Base-by-base conservation (phyloP, 2,113 vertebrate genomes). In the Rhabdornis inornatus region DNA sequence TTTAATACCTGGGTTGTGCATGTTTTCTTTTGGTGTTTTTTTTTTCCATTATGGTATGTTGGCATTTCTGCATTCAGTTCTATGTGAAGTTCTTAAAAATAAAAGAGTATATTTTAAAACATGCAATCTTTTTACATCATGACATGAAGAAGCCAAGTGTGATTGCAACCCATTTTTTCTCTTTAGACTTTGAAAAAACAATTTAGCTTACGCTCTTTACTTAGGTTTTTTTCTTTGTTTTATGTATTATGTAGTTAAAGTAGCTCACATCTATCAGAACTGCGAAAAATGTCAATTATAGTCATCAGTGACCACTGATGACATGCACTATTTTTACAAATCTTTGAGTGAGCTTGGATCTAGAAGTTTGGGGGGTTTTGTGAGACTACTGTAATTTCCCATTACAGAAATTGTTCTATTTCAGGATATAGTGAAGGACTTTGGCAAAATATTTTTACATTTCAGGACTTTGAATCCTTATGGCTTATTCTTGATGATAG, bases 401-500 rank as follows among this genome's bases (percentile, higher is more conserved):
- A 7, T 63, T 53, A 39, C 4, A 83, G 28, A 7, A 71, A 37
- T 68, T 81, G 39, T 70, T 66, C 72, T 44, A 35, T 92, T 94
- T 28, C 65, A 64, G 28, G 24, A 53, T 18, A 20, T 28, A 49
- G 12, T 45, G 22, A 83, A 93, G 15, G 69, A 55, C 40, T 81
- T 56, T 31, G 65, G 33, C 45, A 66, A 92, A 53, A 50, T 78
- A 63, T 70, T 92, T 77, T 92, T 84, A 40, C 84, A 93, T 97
- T 95, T 14, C 87, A 99, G 98, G 98, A 98, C 68, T 98, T 99
- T 91, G 97, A 98, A 49, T 93, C 97, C 55, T 70, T 97, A 22
- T 98, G 98, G 98, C 63, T 95, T 84, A 92, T 98, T 90, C 94
- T 98, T 81, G 96, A 96, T 88, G 90, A 90, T 3, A 93, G 42